Evolutionary conservation across 2,888 invertebrate genomes (phyloP).

Genomic region (Polyommatus icarus): DNA sequence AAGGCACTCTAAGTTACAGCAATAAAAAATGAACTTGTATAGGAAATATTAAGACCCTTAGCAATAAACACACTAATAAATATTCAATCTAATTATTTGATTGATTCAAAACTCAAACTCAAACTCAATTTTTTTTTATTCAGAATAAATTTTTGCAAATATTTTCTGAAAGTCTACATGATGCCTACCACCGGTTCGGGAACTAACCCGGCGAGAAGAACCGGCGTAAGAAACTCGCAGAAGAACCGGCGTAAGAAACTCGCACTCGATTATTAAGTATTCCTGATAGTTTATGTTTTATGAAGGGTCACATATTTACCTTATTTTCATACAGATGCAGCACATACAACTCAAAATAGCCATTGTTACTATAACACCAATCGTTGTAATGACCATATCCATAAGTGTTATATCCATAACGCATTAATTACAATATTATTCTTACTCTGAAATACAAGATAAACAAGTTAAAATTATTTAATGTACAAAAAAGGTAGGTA

Average conservation of each 20-base stretch:
- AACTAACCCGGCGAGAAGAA: no score
- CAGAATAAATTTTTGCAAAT: no score
- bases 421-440: background rate
- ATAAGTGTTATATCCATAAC: slow-evolving; percentile 46
- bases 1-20: background rate
- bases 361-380: slow-evolving; percentile 51
- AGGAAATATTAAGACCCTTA: background rate
- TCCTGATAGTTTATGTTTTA: no score
- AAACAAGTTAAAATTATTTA: slow-evolving; percentile 8
- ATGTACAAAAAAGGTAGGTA: background rate
- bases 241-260: no score
- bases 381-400: slow-evolving; percentile 52
- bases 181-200: no score
- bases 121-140: no score
- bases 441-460: slow-evolving; percentile 24
- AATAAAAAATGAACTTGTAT: background rate
- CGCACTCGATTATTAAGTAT: no score
- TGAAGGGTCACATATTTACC: slow-evolving; percentile 46
- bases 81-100: no score
- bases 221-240: no score
- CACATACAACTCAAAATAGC: slow-evolving; percentile 55
- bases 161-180: no score
- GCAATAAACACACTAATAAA: background rate
- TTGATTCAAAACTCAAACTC: no score
- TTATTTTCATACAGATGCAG: slow-evolving; percentile 62